These are phyloP conservation scores for Peucedramus taeniatus DNA, from an alignment of 2,113 vertebrate genomes.

Conservation along the genomic window DNA sequence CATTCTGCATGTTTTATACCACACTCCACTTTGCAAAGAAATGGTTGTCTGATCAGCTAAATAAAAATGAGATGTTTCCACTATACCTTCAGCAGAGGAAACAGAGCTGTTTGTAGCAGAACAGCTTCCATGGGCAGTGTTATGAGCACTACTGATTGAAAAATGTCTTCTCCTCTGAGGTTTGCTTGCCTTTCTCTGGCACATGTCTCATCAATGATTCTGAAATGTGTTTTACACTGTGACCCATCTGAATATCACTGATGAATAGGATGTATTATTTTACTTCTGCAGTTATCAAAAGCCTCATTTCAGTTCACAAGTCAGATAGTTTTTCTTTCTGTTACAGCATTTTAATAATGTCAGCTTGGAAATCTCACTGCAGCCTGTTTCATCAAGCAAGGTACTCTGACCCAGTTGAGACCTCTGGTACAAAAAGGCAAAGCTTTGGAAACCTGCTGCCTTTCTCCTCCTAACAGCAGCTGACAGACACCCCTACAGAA, in stretches of 20 bases:
- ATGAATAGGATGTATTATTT: neutral
- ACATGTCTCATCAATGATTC: neutral
- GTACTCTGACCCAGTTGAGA: neutral
- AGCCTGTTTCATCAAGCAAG: neutral
- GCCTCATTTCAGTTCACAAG: neutral
- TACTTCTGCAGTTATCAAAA: constrained; percentile 6
- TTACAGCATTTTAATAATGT: neutral
- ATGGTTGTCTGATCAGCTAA: neutral
- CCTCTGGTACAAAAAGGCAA: neutral
- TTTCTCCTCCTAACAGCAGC: neutral
- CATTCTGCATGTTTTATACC: neutral
- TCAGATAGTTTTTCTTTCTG: constrained; percentile 10
- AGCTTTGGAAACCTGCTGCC: neutral
- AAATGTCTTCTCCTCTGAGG: neutral
- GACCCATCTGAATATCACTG: neutral
- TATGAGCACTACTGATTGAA: neutral
- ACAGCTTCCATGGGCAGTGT: neutral
- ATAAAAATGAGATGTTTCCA: constrained; percentile 51
- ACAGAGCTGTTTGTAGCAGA: neutral
- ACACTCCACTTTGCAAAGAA: neutral
- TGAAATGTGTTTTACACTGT: neutral
- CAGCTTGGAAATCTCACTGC: neutral
- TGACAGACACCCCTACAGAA: neutral
- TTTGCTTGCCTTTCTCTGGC: neutral
- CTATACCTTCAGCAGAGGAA: constrained; percentile 4